Evolutionary conservation across 2,888 invertebrate species (phyloP), one percentile per base, ranked within the genome.

Genomic region (Euclidia mi): DNA sequence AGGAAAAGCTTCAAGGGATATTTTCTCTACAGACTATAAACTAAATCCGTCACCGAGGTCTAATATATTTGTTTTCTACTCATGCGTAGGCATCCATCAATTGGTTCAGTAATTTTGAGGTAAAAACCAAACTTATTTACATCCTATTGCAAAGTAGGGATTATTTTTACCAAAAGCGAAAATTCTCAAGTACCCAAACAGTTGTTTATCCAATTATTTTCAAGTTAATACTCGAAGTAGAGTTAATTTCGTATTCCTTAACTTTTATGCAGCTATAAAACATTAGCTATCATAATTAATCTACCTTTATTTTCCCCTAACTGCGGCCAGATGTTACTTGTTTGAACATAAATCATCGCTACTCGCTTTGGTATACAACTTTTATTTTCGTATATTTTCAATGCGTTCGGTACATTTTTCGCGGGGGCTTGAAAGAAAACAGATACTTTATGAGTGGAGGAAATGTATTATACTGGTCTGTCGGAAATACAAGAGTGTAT

Each of bases 331-430:
- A 56, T 59, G 65, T 50, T 46, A 56, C 58, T 58, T 70, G 20
- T 44, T 18, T 10, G 12, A 17, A 14, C 44, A 58, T 71, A 65
- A 71, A 69, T 65, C 66, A 71, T 51, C 31, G 44, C 20, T 31
- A 45, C 31, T 45, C 35, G 18, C 20, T 11, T 46, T 45, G 3
- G 11, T 29, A 18, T 14, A 46, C 34, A 68, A 63, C 40, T 62
- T 62, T 57, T 50, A 34, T 44, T 52, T 31, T 31, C 34, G 41
- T 45, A 45, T 29, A 63, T 52, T 65, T 57, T 47, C 32, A 46
- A 34, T 43, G 40, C 11, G 40, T 43, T 56, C 42, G n/a, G 29
- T 51, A 56, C 38, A 38, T 25, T 62, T 56, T 62, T 29, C 43
- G 6, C 31, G 18, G n/a, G 32, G 10, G 15, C 15, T 32, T 44